Evolutionary conservation across 2,113 vertebrate genomes (phyloP).

Genomic region (Ciconia stormi): DNA sequence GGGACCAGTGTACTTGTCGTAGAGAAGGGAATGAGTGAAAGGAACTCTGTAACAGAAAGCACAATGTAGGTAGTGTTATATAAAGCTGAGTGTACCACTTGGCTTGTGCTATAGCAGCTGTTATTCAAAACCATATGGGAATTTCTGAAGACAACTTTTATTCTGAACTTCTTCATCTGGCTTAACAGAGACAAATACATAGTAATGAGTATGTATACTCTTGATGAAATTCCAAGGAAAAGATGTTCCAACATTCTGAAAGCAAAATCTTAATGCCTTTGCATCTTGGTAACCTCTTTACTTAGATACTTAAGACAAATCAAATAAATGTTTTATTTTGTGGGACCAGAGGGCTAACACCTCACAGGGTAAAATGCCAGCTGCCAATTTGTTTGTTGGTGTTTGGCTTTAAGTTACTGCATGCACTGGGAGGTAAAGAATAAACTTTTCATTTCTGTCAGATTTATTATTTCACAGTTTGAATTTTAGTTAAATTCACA

Average conservation of each 20-base stretch:
- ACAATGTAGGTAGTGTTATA: not conserved
- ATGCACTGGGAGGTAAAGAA: constrained; percentile 5
- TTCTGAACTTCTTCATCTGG: not conserved
- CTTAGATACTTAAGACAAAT: not conserved
- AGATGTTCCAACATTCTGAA: not conserved
- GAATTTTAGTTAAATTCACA: not conserved
- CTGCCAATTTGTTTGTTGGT: constrained; percentile 57
- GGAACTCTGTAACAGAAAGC: not conserved
- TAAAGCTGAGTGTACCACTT: constrained; percentile 20
- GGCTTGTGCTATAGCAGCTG: constrained; percentile 8
- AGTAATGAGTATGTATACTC: not conserved
- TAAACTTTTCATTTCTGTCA: constrained; percentile 39
- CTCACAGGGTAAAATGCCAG: constrained; percentile 34
- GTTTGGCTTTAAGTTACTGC: constrained; percentile 27
- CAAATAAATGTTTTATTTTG: constrained; percentile 64
- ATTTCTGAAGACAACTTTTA: constrained; percentile 27
- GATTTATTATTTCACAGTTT: not conserved
- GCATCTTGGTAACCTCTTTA: not conserved
- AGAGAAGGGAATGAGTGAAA: not conserved
- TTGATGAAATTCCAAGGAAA: not conserved
- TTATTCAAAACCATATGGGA: constrained; percentile 6
- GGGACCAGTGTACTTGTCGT: not conserved
- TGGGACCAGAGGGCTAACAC: constrained; percentile 41
- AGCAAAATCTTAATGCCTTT: not conserved
- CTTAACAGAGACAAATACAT: not conserved